Conservation (phyloP, 1,140 invertebrate genomes). For the Conus ventricosus region DNA sequence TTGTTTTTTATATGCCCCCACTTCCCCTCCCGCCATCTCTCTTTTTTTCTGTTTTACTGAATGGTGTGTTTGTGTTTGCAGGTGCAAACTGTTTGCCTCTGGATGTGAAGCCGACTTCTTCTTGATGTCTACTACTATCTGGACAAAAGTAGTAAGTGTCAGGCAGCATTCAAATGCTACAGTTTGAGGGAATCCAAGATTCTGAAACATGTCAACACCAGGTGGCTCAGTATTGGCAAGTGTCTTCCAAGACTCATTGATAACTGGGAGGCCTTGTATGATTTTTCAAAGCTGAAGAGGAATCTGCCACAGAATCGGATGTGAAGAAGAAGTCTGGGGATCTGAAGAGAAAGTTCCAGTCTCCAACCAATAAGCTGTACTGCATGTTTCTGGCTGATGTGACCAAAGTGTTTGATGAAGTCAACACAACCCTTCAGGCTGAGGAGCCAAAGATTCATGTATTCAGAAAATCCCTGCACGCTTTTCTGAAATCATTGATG, state of each 20-base stretch:
- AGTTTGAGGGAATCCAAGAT: slow-evolving; percentile 8
- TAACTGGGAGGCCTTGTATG: neutral
- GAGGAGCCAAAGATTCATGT: neutral
- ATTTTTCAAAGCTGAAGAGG: slow-evolving; percentile 21
- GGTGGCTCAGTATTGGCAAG: slow-evolving; percentile 18
- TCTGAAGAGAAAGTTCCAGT: slow-evolving; percentile 5
- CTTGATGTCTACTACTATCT: slow-evolving; percentile 29
- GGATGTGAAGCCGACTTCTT: neutral
- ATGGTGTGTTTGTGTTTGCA: neutral
- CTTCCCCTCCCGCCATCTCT: too few relatives aligned
- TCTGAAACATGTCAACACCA: slow-evolving; percentile 21
- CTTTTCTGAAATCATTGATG: neutral
- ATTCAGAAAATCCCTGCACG: neutral
- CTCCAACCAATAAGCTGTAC: slow-evolving; percentile 26
- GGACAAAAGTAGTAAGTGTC: slow-evolving; percentile 3
- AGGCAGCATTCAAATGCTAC: neutral
- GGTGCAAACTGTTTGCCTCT: slow-evolving; percentile 13
- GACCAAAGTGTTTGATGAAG: neutral
- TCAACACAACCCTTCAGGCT: slow-evolving; percentile 15
- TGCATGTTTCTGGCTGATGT: slow-evolving; percentile 23
- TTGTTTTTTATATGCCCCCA: too few relatives aligned
- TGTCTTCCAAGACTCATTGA: neutral
- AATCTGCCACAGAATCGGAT: neutral
- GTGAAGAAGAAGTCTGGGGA: neutral
- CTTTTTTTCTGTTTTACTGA: too few relatives aligned